These are phyloP conservation scores for Gallinago paraguaiae DNA, from an alignment of 2,113 vertebrate species.

Conservation along the genomic window DNA sequence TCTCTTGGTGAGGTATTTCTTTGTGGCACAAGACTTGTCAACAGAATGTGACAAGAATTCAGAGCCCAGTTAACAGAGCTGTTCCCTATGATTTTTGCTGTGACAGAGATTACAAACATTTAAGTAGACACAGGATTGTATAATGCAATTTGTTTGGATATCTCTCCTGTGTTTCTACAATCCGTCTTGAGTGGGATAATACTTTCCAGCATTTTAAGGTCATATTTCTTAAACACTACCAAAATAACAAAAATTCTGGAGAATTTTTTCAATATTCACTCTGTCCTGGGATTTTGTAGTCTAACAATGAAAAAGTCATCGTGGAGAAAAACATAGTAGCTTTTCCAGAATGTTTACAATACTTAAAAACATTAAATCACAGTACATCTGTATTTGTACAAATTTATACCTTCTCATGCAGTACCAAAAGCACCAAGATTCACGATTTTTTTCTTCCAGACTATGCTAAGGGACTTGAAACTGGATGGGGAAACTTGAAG, in stretches of 20 bases:
- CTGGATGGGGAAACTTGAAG: not conserved
- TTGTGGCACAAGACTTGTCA: not conserved
- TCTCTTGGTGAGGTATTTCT: not conserved
- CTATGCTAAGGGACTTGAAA: not conserved
- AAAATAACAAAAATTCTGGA: not conserved
- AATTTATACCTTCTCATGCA: not conserved
- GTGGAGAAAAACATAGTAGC: not conserved
- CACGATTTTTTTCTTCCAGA: not conserved
- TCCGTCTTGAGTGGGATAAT: not conserved
- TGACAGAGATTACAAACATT: not conserved
- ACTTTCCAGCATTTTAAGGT: not conserved
- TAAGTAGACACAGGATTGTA: fast-evolving
- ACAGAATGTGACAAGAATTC: not conserved
- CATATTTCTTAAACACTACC: not conserved
- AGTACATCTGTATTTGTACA: not conserved
- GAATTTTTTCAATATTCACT: not conserved
- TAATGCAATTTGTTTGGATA: not conserved
- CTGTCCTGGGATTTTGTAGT: not conserved
- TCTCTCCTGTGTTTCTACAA: not conserved
- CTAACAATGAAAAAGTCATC: not conserved
- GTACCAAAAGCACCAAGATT: not conserved
- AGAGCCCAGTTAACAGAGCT: not conserved
- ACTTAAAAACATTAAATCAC: not conserved
- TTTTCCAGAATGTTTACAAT: not conserved
- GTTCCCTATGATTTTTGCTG: not conserved